phyloP scores from a whole-genome alignment of 92 coral and sea anemone species.

The Epizoanthus stellaris region DNA sequence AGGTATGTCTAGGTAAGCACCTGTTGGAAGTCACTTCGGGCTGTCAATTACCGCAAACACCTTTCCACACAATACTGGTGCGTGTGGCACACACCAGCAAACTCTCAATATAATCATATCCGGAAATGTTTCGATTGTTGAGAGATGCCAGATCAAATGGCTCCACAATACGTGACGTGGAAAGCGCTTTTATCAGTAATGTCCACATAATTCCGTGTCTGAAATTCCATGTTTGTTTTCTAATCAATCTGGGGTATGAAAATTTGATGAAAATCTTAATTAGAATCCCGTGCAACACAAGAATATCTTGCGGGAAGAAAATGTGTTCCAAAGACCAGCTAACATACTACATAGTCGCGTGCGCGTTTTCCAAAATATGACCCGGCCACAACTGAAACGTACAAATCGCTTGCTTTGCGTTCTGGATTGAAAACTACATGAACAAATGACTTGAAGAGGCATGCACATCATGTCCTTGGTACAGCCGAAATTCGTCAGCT shows the following conservation, averaged over 20 bases:
- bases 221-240: constrained; percentile 29
- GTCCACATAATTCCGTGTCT: constrained; percentile 8
- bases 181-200: neutral
- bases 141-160: too few species aligned
- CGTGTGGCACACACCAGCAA: neutral
- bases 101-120: neutral
- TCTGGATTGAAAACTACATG: neutral
- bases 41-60: neutral
- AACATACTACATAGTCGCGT: neutral
- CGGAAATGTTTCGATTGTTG: constrained; percentile 20
- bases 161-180: constrained; percentile 7
- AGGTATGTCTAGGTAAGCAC: constrained; percentile 3
- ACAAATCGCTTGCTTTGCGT: neutral
- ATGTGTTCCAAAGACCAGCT: too few species aligned
- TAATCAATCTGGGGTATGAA: constrained; percentile 34
- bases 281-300: neutral
- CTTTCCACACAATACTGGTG: neutral
- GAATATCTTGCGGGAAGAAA: neutral
- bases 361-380: constrained; percentile 7
- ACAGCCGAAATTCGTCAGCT: constrained; percentile 18
- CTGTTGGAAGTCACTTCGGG: neutral
- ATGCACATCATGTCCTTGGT: neutral
- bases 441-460: neutral
- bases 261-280: constrained; percentile 39
- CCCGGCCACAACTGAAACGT: neutral